Evolutionary conservation across 2,888 invertebrate genomes (phyloP).

Genomic region (Machimus rusticus): DNA sequence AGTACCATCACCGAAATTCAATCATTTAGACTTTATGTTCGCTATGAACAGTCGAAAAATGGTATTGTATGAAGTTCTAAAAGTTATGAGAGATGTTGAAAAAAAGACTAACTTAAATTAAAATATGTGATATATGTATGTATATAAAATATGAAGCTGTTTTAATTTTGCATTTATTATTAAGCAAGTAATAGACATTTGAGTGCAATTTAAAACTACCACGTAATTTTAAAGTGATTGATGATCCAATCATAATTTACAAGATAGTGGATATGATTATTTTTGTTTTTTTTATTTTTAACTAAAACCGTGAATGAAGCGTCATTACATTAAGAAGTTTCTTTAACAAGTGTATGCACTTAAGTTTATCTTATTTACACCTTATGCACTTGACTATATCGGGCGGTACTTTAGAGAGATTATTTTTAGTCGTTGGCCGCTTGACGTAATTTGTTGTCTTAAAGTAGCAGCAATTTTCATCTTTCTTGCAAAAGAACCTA

Average conservation of each 20-base stretch:
- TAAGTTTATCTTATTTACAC: neutral
- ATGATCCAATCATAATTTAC: neutral
- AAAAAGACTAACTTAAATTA: neutral
- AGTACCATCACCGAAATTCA: constrained; percentile 63
- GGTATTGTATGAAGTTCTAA: constrained; percentile 41
- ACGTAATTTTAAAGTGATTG: neutral
- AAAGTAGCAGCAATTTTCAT: no score
- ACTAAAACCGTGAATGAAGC: neutral
- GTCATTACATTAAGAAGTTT: neutral
- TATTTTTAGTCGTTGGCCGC: neutral
- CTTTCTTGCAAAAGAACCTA: neutral
- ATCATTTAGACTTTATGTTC: constrained; percentile 62
- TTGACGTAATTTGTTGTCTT: neutral
- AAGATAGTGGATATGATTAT: neutral
- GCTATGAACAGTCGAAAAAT: constrained; percentile 53
- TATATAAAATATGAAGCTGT: neutral
- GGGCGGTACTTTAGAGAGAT: neutral
- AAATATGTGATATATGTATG: neutral
- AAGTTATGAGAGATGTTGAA: constrained; percentile 24
- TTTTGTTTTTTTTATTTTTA: neutral
- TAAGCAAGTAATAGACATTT: neutral
- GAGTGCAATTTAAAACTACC: neutral
- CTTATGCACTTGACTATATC: neutral
- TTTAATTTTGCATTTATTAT: neutral
- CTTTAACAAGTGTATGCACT: neutral